phyloP scores from a whole-genome alignment of 2,888 invertebrate species.

The Melanotus villosus region DNA sequence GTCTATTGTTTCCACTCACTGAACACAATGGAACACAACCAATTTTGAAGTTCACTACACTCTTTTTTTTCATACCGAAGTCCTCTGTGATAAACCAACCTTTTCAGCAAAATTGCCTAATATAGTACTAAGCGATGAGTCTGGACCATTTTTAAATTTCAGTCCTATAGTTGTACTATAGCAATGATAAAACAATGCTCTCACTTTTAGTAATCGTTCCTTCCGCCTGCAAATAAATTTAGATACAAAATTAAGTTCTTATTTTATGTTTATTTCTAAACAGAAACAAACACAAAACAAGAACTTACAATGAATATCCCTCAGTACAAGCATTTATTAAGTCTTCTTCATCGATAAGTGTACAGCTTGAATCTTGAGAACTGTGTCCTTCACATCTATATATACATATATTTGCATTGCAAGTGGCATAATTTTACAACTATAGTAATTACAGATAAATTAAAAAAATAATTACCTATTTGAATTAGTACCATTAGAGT shows the following conservation, averaged over 20 bases:
- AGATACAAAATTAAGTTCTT: too few relatives aligned
- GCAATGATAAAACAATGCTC: constrained; percentile 72
- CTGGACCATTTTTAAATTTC: constrained; percentile 70
- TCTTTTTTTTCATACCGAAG: constrained; percentile 13
- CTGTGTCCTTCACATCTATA: constrained; percentile 62
- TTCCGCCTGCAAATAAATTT: constrained; percentile 66
- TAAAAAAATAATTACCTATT: constrained; percentile 50
- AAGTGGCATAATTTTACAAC: too few relatives aligned
- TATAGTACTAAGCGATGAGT: constrained; percentile 69
- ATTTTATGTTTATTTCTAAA: too few relatives aligned
- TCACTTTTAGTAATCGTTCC: constrained; percentile 71
- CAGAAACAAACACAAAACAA: constrained; percentile 9
- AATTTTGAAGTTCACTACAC: constrained; percentile 3
- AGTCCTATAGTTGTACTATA: constrained; percentile 72
- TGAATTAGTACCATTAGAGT: constrained; percentile 56
- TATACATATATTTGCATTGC: too few relatives aligned
- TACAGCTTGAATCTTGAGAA: constrained; percentile 68
- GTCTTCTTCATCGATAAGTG: constrained; percentile 67
- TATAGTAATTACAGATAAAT: too few relatives aligned
- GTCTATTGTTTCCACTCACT: not conserved
- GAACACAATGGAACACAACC: constrained; percentile 18
- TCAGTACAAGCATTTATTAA: constrained; percentile 52
- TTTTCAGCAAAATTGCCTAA: constrained; percentile 74
- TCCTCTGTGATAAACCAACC: constrained; percentile 66
- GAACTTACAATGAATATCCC: constrained; percentile 55